A percentile compares a stretch with the other conserved stretches of the same genome.
Evolutionary conservation across 1,140 invertebrate genomes (phyloP).

Genomic region (Atopsyche davidsoni): DNA sequence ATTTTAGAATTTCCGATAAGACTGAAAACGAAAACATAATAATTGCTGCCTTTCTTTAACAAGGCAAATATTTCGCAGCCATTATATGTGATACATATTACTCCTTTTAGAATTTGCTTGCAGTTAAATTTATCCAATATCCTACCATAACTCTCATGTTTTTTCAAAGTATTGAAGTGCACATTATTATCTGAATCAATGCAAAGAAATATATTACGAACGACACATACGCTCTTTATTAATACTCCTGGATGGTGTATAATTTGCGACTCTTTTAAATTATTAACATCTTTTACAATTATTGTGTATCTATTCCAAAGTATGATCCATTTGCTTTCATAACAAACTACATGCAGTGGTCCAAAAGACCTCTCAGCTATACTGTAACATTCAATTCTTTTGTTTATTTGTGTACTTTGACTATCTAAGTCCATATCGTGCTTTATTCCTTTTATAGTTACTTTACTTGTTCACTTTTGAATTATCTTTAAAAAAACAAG

Average conservation of each 20-base stretch:
- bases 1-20: slow-evolving; percentile 12
- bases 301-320: slow-evolving; percentile 13
- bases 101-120: slow-evolving; percentile 11
- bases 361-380: too few species aligned
- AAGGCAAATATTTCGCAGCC: slow-evolving; percentile 6
- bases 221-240: slow-evolving; percentile 10
- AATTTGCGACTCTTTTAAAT: neutral
- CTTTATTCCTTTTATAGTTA: too few species aligned
- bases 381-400: too few species aligned
- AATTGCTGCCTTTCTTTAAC: slow-evolving; percentile 4
- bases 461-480: too few species aligned
- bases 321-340: neutral
- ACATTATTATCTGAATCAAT: slow-evolving; percentile 1
- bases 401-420: too few species aligned
- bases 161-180: slow-evolving; percentile 7
- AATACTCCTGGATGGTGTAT: slow-evolving; percentile 1
- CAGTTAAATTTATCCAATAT: slow-evolving; percentile 8
- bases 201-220: slow-evolving; percentile 12
- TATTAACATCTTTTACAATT: slow-evolving; percentile 4
- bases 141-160: neutral
- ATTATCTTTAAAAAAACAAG: too few species aligned
- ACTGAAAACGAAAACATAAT: slow-evolving; percentile 2
- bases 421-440: too few species aligned
- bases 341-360: too few species aligned
- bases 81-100: neutral